phyloP scores from a whole-genome alignment of 2,113 vertebrate genomes.

The Atlantisia rogersi region DNA sequence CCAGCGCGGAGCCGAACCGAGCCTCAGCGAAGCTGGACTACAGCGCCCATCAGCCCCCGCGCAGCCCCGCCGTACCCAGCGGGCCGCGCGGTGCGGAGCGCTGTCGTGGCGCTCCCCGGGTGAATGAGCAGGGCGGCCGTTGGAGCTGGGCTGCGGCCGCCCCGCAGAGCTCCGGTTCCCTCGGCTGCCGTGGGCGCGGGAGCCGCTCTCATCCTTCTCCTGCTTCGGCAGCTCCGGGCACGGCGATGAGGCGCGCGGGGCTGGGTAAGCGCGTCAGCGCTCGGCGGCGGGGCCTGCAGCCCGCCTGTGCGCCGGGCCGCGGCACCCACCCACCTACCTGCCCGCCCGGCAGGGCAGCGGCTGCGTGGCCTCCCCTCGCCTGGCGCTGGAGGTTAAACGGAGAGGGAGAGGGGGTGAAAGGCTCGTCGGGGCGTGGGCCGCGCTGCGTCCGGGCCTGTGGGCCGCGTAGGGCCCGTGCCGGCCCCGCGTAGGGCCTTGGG shows the following conservation, averaged over 20 bases:
- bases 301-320: background rate
- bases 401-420: too few species aligned
- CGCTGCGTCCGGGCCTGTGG: background rate
- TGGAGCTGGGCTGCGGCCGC: accelerated
- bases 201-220: too few species aligned
- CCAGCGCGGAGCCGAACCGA: background rate
- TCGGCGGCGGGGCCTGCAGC: background rate
- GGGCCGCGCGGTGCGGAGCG: background rate
- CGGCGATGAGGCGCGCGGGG: constrained; percentile 66
- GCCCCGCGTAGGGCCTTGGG: too few species aligned
- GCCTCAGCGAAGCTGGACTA: background rate
- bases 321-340: too few species aligned
- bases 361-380: background rate
- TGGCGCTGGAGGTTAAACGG: background rate
- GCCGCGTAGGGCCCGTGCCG: background rate
- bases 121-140: background rate
- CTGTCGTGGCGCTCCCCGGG: constrained; percentile 42
- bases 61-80: background rate
- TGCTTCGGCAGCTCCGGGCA: background rate
- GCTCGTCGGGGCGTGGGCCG: background rate
- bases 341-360: background rate
- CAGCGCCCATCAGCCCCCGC: background rate
- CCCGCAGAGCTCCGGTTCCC: background rate
- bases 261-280: constrained; percentile 38
- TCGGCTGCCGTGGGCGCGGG: background rate